A percentile compares a stretch with the other conserved stretches of the same genome.
phyloP scores from a whole-genome alignment of 2,797 vertebrate species.

The Simalia tracyae region DNA sequence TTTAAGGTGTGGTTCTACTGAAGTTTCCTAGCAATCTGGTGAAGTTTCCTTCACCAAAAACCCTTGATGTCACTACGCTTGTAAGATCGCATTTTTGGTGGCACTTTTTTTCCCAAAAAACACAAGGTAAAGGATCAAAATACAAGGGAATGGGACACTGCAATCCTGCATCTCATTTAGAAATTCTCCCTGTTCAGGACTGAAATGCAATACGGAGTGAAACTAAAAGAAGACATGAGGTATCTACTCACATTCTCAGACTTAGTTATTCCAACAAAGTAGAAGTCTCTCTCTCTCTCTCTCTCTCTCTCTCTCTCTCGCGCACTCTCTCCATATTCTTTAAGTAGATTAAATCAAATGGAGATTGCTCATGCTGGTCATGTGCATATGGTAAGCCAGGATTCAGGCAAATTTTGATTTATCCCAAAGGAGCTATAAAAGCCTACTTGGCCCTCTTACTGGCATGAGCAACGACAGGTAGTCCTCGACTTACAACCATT shows the following conservation, averaged over 20 bases:
- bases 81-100: neutral
- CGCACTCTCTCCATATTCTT: too few relatives aligned
- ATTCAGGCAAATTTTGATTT: neutral
- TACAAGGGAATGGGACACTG: neutral
- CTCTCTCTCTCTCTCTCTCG: too few relatives aligned
- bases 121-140: neutral
- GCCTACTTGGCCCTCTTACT: neutral
- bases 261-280: neutral
- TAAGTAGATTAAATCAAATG: neutral
- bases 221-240: neutral
- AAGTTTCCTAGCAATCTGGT: neutral
- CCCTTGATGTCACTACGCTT: neutral
- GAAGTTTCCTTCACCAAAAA: neutral
- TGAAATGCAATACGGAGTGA: neutral
- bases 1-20: neutral
- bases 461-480: neutral
- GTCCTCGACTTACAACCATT: too few relatives aligned
- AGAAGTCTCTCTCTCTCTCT: neutral
- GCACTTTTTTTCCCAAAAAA: neutral
- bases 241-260: neutral
- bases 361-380: neutral
- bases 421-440: neutral
- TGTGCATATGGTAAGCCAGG: neutral
- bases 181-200: neutral
- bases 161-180: neutral